Evolutionary conservation across 2,888 invertebrate genomes (phyloP), one percentile per base, ranked within the genome.

Genomic region (Palloptera scutellata): DNA sequence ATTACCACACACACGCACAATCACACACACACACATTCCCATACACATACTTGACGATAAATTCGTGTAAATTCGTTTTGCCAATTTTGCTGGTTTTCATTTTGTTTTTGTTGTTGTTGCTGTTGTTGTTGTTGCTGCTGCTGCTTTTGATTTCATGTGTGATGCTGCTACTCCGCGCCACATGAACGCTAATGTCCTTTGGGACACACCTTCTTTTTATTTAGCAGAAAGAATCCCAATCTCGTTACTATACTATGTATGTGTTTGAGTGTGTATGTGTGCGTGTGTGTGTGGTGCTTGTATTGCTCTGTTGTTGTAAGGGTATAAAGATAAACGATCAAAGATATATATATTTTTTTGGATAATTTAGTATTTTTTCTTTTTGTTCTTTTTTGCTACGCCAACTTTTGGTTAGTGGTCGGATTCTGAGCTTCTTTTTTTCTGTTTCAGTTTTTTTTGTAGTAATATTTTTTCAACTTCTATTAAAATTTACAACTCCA

Each of bases 1-100:
- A 19, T 54, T 54, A 54, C 54, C 12, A 11, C 54, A 54, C 19
- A 54, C 54, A n/a, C 4, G 4, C 48, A 15, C 8, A 48, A 1
- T 3, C 48, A 48, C 15, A 19, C 53, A 53, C 30, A 30, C 30
- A 30, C 12, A 54, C 54, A 54, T 20, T 6, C 54, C 1, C 12
- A 12, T 15, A 15, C 48, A 48, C 15, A 45, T 54, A 60, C 52
- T 17, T 20, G 52, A 54, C 51, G 78, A 79, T 80, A 79, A 79
- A 79, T 79, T 79, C 77, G 77, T 79, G 76, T 80, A 80, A 79
- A 79, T 79, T 80, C 80, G 78, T 80, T 80, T 79, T 69, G 54
- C 43, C 41, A 41, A 61, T 13, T 15, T 43, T 66, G 58, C n/a
- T 13, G 11, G 30, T 45, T 57, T 61, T 53, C 13, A n/a, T n/a